Evolutionary conservation across 2,888 invertebrate species (phyloP).

Genomic region (Drosophila koepferae): DNA sequence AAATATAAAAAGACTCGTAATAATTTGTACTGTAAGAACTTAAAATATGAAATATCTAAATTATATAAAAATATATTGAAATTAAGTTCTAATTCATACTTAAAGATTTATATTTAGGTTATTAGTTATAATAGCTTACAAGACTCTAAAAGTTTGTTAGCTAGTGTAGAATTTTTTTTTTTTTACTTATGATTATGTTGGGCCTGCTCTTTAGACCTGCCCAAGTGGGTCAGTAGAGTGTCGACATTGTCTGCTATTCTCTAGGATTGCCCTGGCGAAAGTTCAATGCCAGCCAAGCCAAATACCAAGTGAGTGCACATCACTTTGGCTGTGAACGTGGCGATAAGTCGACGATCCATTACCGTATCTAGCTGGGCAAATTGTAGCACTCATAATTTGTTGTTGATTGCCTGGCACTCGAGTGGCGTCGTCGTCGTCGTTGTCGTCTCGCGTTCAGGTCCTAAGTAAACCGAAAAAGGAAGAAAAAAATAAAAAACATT

Average conservation of each 20-base stretch:
- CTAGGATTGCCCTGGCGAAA: conserved; percentile 43
- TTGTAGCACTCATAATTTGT: conserved; percentile 80
- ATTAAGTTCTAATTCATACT: no score
- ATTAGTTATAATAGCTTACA: no score
- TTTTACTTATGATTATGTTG: conserved; percentile 62
- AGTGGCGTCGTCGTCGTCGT: conserved; percentile 32
- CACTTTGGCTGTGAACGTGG: conserved; percentile 32
- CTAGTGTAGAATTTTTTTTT: conserved; percentile 35
- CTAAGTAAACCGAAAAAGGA: conserved; percentile 66
- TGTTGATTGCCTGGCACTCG: conserved; percentile 78
- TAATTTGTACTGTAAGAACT: no score
- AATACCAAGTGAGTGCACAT: conserved; percentile 67
- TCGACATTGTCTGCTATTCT: conserved; percentile 57
- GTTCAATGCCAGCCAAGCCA: conserved; percentile 66
- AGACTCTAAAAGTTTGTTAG: background rate
- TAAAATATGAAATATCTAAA: no score
- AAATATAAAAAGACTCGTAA: no score
- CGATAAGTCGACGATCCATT: conserved; percentile 49
- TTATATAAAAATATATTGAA: no score
- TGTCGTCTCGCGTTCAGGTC: conserved; percentile 38
- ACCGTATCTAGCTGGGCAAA: conserved; percentile 59
- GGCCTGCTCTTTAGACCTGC: conserved; percentile 28
- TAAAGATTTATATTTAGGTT: no score
- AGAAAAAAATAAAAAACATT: background rate
- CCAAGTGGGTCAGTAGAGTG: conserved; percentile 78